phyloP scores from a whole-genome alignment of 2,113 vertebrate genomes.

The Hemichromis elongatus region DNA sequence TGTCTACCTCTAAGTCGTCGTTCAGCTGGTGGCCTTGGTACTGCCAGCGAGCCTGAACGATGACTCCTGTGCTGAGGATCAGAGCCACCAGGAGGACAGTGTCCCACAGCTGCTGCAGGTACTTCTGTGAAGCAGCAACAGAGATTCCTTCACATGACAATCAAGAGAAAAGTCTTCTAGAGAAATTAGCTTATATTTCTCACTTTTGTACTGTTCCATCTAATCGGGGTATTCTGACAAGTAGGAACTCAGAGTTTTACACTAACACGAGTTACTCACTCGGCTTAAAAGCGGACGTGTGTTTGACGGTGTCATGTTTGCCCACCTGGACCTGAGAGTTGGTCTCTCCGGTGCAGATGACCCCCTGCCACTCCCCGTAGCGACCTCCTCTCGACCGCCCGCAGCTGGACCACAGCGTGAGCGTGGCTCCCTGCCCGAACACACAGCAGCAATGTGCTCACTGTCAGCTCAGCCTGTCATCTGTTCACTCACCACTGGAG shows the following conservation, averaged over 20 bases:
- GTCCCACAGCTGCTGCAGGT: constrained; percentile 95
- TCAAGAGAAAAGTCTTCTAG: not conserved
- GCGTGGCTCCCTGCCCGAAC: constrained; percentile 81
- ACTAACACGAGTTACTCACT: not conserved
- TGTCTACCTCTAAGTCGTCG: constrained; percentile 72
- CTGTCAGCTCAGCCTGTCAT: constrained; percentile 27
- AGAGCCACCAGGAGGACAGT: constrained; percentile 87
- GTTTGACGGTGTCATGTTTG: not conserved
- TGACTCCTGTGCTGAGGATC: constrained; percentile 86
- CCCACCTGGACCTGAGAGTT: constrained; percentile 90
- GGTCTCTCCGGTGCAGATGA: constrained; percentile 90
- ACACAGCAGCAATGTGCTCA: constrained; percentile 33
- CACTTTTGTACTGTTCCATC: rapidly evolving
- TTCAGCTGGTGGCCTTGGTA: constrained; percentile 70
- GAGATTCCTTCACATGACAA: not conserved
- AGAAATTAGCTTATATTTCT: not conserved
- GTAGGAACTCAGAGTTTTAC: not conserved
- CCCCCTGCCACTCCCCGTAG: constrained; percentile 91
- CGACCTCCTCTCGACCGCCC: constrained; percentile 86
- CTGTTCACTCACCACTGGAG: constrained; percentile 16
- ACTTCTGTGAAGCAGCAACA: constrained; percentile 75
- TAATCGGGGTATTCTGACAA: not conserved
- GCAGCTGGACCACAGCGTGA: constrained; percentile 93
- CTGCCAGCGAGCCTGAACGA: constrained; percentile 90
- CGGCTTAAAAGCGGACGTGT: not conserved